phyloP scores from a whole-genome alignment of 2,113 vertebrate genomes.

The Microcebus tavaratra region DNA sequence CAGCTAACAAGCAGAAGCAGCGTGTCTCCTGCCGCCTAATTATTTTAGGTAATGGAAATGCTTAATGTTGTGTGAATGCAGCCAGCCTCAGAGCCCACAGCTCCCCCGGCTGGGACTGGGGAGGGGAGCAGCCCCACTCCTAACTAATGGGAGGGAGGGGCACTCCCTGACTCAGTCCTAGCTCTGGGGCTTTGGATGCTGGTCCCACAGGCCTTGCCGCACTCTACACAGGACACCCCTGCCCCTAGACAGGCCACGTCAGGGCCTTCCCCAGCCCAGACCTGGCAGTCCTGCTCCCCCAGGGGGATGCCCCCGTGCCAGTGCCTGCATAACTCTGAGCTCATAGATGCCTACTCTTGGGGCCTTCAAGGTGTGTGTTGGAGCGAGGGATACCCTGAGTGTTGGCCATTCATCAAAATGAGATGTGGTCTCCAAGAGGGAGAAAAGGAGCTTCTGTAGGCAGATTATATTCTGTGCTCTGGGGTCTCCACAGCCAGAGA shows the following conservation, averaged over 20 bases:
- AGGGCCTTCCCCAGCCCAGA: neutral
- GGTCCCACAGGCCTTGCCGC: neutral
- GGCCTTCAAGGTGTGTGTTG: neutral
- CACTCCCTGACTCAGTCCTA: neutral
- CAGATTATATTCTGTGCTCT: neutral
- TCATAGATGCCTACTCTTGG: neutral
- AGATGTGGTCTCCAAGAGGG: neutral
- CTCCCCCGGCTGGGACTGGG: conserved; percentile 59
- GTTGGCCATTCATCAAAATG: neutral
- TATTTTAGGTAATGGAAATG: conserved; percentile 92
- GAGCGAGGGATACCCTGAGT: neutral
- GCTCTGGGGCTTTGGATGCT: neutral
- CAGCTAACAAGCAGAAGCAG: conserved; percentile 89
- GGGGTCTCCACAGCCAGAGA: neutral
- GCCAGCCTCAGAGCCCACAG: conserved; percentile 81
- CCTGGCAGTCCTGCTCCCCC: neutral
- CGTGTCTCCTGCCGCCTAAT: conserved; percentile 88
- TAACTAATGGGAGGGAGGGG: conserved; percentile 37
- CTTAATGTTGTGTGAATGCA: conserved; percentile 91
- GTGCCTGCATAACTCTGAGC: neutral
- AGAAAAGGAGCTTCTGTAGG: neutral
- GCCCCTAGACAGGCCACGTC: neutral
- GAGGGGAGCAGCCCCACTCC: conserved; percentile 26
- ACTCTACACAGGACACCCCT: neutral
- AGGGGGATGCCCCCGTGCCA: neutral